Evolutionary conservation across 1,140 invertebrate species (phyloP).

Genomic region (Brachionus rotundiformis): DNA sequence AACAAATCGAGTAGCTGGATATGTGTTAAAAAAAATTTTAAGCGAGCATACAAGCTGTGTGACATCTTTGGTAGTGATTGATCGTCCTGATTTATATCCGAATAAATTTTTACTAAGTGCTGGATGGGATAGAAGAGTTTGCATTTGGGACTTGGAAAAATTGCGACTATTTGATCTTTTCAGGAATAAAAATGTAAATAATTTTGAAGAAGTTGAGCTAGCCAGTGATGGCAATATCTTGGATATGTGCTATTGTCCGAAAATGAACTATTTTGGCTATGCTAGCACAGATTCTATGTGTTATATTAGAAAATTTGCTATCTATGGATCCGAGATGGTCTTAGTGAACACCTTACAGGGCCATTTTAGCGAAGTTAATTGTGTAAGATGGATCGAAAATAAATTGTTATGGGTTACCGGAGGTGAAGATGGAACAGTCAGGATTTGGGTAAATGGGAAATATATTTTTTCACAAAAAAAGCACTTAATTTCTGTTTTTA

Average conservation of each 20-base stretch:
- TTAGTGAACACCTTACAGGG: slow-evolving; percentile 61
- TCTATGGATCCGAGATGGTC: slow-evolving; percentile 59
- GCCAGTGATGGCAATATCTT: slow-evolving; percentile 62
- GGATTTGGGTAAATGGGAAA: slow-evolving; percentile 60
- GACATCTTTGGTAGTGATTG: slow-evolving; percentile 60
- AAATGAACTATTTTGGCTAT: slow-evolving; percentile 62
- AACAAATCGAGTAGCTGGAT: slow-evolving; percentile 63
- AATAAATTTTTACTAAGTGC: slow-evolving; percentile 59
- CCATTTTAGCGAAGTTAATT: slow-evolving; percentile 55
- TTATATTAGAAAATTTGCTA: slow-evolving; percentile 63
- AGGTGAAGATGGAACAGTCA: slow-evolving; percentile 62
- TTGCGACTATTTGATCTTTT: slow-evolving; percentile 16
- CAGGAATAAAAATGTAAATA: slow-evolving; percentile 27
- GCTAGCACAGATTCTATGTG: slow-evolving; percentile 63
- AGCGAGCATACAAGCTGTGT: slow-evolving; percentile 62
- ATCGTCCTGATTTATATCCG: slow-evolving; percentile 55
- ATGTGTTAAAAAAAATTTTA: slow-evolving; percentile 61
- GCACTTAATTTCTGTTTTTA: neutral
- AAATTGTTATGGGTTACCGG: slow-evolving; percentile 61
- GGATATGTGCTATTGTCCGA: slow-evolving; percentile 59
- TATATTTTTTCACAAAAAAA: too few species aligned
- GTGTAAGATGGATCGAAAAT: slow-evolving; percentile 59
- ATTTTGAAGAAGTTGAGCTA: slow-evolving; percentile 53
- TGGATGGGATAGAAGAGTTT: slow-evolving; percentile 64
- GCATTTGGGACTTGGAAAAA: slow-evolving; percentile 62